Evolutionary conservation across 1,140 invertebrate genomes (phyloP).

Genomic region (Drosophila sp.): DNA sequence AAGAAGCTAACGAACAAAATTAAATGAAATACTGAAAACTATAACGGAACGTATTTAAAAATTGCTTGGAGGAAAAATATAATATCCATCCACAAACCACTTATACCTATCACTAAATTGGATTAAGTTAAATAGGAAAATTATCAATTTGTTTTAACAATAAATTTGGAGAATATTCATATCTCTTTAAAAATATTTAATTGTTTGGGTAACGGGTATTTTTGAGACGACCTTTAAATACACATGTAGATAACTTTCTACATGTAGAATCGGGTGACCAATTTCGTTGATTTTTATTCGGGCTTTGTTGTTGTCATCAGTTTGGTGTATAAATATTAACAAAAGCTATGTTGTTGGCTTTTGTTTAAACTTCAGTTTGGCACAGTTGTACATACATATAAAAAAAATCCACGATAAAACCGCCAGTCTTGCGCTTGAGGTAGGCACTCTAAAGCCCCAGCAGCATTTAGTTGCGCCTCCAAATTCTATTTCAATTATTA

Average conservation of each 20-base stretch:
- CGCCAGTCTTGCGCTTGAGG: constrained; percentile 46
- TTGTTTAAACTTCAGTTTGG: constrained; percentile 35
- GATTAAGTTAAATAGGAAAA: background rate
- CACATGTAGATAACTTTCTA: background rate
- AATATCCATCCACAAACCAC: background rate
- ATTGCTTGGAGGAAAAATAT: background rate
- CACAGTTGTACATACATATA: constrained; percentile 28
- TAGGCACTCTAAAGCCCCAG: constrained; percentile 31
- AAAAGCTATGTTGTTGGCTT: constrained; percentile 22
- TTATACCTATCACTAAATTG: background rate
- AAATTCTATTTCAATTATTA: background rate
- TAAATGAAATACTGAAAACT: background rate
- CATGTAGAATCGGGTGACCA: constrained; percentile 1
- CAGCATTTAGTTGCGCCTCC: background rate
- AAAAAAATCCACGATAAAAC: constrained; percentile 23
- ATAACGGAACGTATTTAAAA: background rate
- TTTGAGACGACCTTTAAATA: background rate
- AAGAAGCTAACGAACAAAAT: constrained; percentile 17
- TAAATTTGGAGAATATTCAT: too few relatives aligned
- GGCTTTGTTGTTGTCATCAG: constrained; percentile 27
- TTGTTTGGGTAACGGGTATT: background rate
- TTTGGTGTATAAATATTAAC: constrained; percentile 37
- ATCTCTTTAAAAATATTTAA: background rate
- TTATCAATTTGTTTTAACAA: background rate
- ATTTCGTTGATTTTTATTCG: background rate